These are phyloP conservation scores for Apistogramma diplotaenia DNA, from an alignment of 2,113 vertebrate genomes.

Conservation along the genomic window DNA sequence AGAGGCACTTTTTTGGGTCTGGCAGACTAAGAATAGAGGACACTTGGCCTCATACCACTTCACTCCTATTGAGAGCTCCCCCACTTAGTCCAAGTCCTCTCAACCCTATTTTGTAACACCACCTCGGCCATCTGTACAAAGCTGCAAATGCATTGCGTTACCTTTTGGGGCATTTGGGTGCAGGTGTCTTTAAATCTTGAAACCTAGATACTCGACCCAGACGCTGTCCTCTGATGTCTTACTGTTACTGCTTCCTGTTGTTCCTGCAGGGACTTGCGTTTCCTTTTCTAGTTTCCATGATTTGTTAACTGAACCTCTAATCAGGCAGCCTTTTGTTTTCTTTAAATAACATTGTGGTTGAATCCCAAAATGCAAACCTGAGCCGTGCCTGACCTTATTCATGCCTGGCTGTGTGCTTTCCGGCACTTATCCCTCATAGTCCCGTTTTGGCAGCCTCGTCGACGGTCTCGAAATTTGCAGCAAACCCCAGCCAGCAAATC, in stretches of 20 bases:
- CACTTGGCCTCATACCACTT: constrained; percentile 33
- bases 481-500: neutral
- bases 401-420: neutral
- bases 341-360: constrained; percentile 28
- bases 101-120: constrained; percentile 5
- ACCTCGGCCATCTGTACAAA: constrained; percentile 4
- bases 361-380: constrained; percentile 49
- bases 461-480: constrained; percentile 6
- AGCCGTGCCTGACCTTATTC: constrained; percentile 22
- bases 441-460: constrained; percentile 13
- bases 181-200: neutral
- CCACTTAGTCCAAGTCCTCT: constrained; percentile 1
- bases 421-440: neutral
- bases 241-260: constrained; percentile 11
- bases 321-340: constrained; percentile 42
- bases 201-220: constrained; percentile 14
- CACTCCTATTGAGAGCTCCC: constrained; percentile 28
- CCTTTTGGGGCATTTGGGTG: neutral
- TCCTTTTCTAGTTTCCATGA: constrained; percentile 6
- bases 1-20: constrained; percentile 33
- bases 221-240: neutral
- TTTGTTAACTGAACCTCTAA: constrained; percentile 42
- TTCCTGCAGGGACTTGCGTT: neutral
- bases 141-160: neutral
- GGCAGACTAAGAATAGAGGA: constrained; percentile 60